phyloP scores from a whole-genome alignment of 2,797 vertebrate genomes.

The Hipposideros larvatus region DNA sequence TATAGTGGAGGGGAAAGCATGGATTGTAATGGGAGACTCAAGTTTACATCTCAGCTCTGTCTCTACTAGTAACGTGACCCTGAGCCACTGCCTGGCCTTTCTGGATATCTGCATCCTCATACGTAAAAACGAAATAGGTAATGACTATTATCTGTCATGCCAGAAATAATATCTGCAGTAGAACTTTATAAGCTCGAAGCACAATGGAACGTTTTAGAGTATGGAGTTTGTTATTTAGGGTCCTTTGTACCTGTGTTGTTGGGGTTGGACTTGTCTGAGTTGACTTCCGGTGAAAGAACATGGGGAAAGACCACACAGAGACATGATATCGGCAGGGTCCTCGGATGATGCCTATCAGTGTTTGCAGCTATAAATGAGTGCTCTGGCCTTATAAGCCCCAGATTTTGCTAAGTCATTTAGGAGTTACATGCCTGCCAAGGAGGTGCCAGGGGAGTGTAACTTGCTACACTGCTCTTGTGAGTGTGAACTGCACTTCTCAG shows the following conservation, averaged over 20 bases:
- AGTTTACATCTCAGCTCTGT: neutral
- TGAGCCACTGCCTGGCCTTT: neutral
- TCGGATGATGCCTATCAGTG: neutral
- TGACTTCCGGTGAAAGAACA: neutral
- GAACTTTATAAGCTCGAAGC: neutral
- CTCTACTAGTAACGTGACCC: neutral
- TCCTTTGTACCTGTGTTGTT: neutral
- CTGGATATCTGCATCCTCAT: neutral
- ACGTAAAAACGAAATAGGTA: neutral
- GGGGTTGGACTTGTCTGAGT: neutral
- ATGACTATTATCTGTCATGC: neutral
- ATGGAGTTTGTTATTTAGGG: neutral
- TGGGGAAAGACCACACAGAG: neutral
- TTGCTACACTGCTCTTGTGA: constrained; percentile 74
- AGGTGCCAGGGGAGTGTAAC: constrained; percentile 78
- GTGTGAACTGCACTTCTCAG: constrained; percentile 89
- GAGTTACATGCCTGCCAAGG: constrained; percentile 82
- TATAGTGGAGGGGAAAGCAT: neutral
- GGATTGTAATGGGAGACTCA: neutral
- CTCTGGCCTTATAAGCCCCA: constrained; percentile 70
- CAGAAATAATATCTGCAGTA: neutral
- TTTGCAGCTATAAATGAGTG: constrained; percentile 33
- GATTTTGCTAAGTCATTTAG: constrained; percentile 83
- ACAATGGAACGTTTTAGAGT: neutral
- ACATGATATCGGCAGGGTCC: neutral